These are phyloP conservation scores for Crenichthys baileyi DNA, from an alignment of 2,797 vertebrate species.

Conservation along the genomic window DNA sequence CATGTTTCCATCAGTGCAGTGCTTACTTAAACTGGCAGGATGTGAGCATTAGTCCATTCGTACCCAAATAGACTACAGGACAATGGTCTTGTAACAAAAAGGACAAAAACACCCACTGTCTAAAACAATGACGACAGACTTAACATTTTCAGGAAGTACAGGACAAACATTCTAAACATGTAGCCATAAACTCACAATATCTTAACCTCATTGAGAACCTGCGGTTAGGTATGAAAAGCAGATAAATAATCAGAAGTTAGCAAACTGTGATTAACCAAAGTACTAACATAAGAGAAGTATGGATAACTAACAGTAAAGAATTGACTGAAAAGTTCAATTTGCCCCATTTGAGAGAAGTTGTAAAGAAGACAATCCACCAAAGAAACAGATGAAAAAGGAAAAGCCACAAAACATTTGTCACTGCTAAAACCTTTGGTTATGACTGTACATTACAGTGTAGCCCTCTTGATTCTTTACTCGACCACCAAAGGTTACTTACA, in stretches of 20 bases:
- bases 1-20: neutral
- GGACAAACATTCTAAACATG: neutral
- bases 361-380: no score
- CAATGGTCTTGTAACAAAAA: neutral
- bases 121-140: no score
- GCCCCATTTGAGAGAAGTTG: no score
- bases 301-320: no score
- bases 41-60: neutral
- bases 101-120: neutral
- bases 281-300: no score
- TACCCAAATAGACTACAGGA: neutral
- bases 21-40: neutral
- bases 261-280: no score
- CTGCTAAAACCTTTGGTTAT: neutral
- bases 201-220: no score
- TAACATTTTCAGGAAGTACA: neutral
- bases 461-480: slow-evolving; percentile 16
- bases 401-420: neutral
- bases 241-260: no score
- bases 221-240: no score
- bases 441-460: slow-evolving; percentile 30
- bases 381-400: neutral
- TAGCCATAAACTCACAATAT: neutral
- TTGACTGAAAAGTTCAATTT: no score
- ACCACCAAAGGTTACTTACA: slow-evolving; percentile 43